Evolutionary conservation across 53 echinoderm and acorn worm species (phyloP).

Genomic region (Actinopyga echinites): DNA sequence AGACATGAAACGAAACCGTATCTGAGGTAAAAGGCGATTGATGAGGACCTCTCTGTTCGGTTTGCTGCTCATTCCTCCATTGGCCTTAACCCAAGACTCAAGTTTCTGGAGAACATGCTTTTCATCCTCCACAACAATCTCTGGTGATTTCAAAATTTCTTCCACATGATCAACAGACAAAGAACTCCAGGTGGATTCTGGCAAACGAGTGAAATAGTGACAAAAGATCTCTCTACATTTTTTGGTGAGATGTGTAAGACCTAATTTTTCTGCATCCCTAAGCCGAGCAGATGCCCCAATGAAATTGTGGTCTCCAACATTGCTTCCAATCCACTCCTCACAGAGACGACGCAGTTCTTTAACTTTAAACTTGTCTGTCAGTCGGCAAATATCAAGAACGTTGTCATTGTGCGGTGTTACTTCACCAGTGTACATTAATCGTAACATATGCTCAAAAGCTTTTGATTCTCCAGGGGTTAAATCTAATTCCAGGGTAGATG

Average conservation of each 20-base stretch:
- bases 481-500: conserved; percentile 2
- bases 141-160: conserved; percentile 21
- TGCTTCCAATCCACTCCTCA: conserved; percentile 44
- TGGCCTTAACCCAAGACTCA: not conserved
- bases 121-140: conserved; percentile 27
- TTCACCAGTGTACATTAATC: conserved; percentile 43
- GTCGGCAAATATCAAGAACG: conserved; percentile 22
- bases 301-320: conserved; percentile 35
- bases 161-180: conserved; percentile 32
- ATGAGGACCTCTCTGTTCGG: not conserved
- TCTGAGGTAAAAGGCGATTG: conserved; percentile 1
- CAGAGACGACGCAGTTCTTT: conserved; percentile 38
- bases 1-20: conserved; percentile 35
- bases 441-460: conserved; percentile 27
- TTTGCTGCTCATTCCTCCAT: conserved; percentile 14
- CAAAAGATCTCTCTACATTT: conserved; percentile 38
- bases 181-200: conserved; percentile 28
- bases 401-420: conserved; percentile 25
- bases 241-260: not conserved
- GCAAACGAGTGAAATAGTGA: conserved; percentile 41
- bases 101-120: conserved; percentile 16
- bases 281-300: conserved; percentile 35
- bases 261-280: conserved; percentile 34
- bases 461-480: not conserved
- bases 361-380: conserved; percentile 26